These are phyloP conservation scores for Gambusia yucatana DNA, from an alignment of 2,797 vertebrate species.

Conservation along the genomic window DNA sequence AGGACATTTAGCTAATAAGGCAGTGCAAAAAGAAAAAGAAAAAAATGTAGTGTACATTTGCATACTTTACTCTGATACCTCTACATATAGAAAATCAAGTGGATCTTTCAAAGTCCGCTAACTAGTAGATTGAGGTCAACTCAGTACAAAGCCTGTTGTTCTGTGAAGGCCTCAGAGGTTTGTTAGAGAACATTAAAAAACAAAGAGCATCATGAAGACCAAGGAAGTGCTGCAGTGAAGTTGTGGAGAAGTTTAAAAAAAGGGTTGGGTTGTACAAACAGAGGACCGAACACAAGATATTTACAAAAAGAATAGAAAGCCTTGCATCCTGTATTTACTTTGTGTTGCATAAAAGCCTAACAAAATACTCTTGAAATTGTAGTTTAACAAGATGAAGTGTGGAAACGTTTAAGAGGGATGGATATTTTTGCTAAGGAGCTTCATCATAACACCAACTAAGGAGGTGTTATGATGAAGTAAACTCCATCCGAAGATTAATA, in stretches of 20 bases:
- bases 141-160: background rate
- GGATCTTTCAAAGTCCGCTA: background rate
- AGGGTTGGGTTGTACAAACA: background rate
- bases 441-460: background rate
- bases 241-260: background rate
- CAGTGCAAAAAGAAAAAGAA: background rate
- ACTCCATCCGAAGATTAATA: background rate
- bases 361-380: background rate
- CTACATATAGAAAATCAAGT: background rate
- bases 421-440: too few relatives aligned
- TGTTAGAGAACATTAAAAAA: background rate
- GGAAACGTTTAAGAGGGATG: background rate
- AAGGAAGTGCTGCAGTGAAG: background rate
- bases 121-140: background rate
- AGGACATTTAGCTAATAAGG: background rate
- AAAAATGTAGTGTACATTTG: background rate
- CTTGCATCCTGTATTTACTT: background rate
- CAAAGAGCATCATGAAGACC: background rate
- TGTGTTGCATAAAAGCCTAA: background rate
- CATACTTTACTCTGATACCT: background rate
- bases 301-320: background rate
- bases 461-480: conserved; percentile 21
- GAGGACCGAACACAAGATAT: background rate
- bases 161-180: background rate
- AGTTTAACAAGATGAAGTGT: background rate